Percentiles rank a stretch among this genome's conserved stretches.
Conservation (phyloP, 2,113 vertebrate species). For the Thamnophis sirtalis region DNA sequence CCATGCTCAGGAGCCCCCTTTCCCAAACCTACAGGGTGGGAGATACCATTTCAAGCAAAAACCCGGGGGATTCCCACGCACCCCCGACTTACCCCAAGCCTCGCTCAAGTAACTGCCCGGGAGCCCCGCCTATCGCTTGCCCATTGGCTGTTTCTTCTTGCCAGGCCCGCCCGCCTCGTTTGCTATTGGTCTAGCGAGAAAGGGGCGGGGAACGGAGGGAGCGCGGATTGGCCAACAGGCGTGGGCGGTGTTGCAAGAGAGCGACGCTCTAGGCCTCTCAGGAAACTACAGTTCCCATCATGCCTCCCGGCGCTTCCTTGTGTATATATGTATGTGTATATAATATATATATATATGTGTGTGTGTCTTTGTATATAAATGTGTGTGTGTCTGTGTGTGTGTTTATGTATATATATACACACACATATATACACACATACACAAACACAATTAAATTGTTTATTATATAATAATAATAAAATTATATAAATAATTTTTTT, state of each 20-base stretch:
- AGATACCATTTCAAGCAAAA: background rate
- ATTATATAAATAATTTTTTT: background rate
- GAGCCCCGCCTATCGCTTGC: background rate
- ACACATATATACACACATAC: too few relatives aligned
- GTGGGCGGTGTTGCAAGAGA: background rate
- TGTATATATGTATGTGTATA: too few relatives aligned
- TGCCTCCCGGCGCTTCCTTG: background rate
- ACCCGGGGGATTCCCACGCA: too few relatives aligned
- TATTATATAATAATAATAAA: too few relatives aligned
- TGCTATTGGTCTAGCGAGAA: background rate
- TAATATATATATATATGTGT: too few relatives aligned
- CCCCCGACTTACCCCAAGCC: fast-evolving
- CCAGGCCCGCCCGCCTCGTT: fast-evolving
- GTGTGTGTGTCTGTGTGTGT: too few relatives aligned
- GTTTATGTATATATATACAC: too few relatives aligned
- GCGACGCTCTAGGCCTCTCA: background rate
- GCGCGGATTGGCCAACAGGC: background rate
- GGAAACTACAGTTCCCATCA: constrained; percentile 6
- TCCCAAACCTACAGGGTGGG: background rate
- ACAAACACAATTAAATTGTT: too few relatives aligned
- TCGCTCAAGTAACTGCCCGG: background rate
- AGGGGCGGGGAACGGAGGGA: fast-evolving
- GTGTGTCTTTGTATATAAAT: too few relatives aligned
- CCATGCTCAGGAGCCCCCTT: background rate
- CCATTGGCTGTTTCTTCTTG: background rate